Percentiles rank a stretch among this genome's conserved stretches.
Conservation (phyloP, 2,888 invertebrate genomes). For the Auanema freiburgensis region DNA sequence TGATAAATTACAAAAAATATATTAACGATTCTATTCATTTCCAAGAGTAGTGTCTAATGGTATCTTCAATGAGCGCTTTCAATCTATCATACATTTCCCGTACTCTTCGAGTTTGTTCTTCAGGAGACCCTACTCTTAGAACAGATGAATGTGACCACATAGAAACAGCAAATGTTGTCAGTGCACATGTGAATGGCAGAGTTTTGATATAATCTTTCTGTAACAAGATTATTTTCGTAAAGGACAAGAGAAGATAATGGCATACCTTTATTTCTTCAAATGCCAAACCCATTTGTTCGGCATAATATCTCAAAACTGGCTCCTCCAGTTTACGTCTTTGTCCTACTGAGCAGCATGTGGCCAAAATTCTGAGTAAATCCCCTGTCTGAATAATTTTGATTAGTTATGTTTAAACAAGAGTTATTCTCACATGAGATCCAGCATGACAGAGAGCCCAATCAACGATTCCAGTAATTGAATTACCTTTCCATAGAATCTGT, state of each 20-base stretch:
- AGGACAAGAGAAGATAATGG: not conserved
- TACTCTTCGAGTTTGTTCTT: slow-evolving; percentile 12
- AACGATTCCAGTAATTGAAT: slow-evolving; percentile 54
- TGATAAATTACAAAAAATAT: too few species aligned
- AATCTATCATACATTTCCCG: slow-evolving; percentile 5
- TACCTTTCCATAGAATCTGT: slow-evolving; percentile 54
- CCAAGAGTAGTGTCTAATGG: slow-evolving; percentile 8
- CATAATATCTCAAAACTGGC: slow-evolving; percentile 35
- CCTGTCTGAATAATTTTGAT: slow-evolving; percentile 27
- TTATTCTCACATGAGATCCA: slow-evolving; percentile 28
- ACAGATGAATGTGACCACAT: slow-evolving; percentile 22
- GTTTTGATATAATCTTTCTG: slow-evolving; percentile 12
- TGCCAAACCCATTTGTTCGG: slow-evolving; percentile 18
- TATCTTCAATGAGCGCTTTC: slow-evolving; percentile 12
- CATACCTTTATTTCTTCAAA: slow-evolving; percentile 8
- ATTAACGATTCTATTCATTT: slow-evolving; percentile 1
- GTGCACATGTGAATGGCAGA: slow-evolving; percentile 10
- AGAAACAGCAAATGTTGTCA: slow-evolving; percentile 16
- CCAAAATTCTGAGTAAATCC: slow-evolving; percentile 51
- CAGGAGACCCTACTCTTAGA: slow-evolving; percentile 10
- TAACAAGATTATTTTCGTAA: not conserved
- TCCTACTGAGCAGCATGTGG: slow-evolving; percentile 47
- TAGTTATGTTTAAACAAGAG: not conserved
- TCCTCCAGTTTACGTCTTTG: slow-evolving; percentile 30
- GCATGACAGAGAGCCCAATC: slow-evolving; percentile 56